Percentiles rank a stretch among this genome's conserved stretches.
These are phyloP conservation scores for Malacosoma neustria DNA, from an alignment of 2,888 invertebrate genomes.

Conservation along the genomic window DNA sequence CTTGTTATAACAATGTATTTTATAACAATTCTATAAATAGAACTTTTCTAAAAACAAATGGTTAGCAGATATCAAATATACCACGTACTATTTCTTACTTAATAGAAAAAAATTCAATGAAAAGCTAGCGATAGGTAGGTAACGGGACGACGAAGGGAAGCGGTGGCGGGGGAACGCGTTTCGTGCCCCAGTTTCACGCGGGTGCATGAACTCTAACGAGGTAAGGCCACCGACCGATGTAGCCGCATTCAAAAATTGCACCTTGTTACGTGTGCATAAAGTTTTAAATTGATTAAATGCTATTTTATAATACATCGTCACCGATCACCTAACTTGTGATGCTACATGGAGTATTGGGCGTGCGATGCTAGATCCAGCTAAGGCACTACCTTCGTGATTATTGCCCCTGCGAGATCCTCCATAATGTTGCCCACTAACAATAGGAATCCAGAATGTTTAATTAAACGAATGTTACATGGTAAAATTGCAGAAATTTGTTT, in stretches of 20 bases:
- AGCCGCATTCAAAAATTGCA: constrained; percentile 32
- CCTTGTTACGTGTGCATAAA: constrained; percentile 23
- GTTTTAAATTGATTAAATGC: not conserved
- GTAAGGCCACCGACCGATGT: constrained; percentile 73
- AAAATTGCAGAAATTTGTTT: not conserved
- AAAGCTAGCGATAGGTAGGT: constrained; percentile 60
- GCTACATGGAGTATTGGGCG: constrained; percentile 38
- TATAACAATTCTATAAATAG: not conserved
- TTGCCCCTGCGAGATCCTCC: constrained; percentile 44
- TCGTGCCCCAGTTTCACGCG: constrained; percentile 72
- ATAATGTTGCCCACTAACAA: constrained; percentile 15
- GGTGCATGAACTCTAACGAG: constrained; percentile 75
- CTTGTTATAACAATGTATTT: not conserved
- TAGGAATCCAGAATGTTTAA: constrained; percentile 6
- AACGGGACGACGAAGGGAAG: constrained; percentile 45
- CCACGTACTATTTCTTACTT: constrained; percentile 2
- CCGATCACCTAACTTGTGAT: constrained; percentile 59
- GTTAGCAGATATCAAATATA: not conserved
- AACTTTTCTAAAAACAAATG: too few relatives aligned
- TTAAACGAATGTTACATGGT: not conserved
- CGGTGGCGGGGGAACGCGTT: constrained; percentile 49
- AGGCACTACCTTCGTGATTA: constrained; percentile 64
- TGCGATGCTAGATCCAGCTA: constrained; percentile 64
- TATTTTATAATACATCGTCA: constrained; percentile 53
- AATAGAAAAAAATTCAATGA: constrained; percentile 61